These are phyloP conservation scores for Salvator merianae DNA, from an alignment of 2,113 vertebrate genomes.

Conservation along the genomic window DNA sequence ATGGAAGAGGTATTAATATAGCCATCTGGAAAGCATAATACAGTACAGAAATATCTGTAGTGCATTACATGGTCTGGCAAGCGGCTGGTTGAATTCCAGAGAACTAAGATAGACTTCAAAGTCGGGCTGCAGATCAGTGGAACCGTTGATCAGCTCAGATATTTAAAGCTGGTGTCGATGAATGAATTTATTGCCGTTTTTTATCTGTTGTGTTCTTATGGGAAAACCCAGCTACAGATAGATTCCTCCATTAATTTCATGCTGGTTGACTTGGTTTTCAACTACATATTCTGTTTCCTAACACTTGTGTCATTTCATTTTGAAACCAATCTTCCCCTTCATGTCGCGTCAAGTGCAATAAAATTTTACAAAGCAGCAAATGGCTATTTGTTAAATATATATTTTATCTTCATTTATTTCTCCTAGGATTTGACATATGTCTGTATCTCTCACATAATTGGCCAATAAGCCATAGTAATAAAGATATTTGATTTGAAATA, in stretches of 20 bases:
- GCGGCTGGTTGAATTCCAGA: slow-evolving; percentile 81
- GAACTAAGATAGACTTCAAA: slow-evolving; percentile 88
- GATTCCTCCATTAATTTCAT: slow-evolving; percentile 69
- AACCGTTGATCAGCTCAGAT: slow-evolving; percentile 76
- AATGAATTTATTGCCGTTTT: slow-evolving; percentile 87
- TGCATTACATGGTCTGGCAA: slow-evolving; percentile 86
- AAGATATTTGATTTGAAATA: too few species aligned
- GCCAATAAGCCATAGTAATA: too few species aligned
- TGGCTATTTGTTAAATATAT: neutral
- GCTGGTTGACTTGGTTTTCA: slow-evolving; percentile 58
- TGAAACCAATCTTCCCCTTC: slow-evolving; percentile 30
- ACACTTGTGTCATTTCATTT: slow-evolving; percentile 28
- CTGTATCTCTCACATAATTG: too few species aligned
- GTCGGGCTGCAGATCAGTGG: slow-evolving; percentile 82
- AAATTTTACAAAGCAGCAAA: neutral
- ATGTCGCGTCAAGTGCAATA: neutral
- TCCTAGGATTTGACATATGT: too few species aligned
- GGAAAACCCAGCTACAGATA: slow-evolving; percentile 68
- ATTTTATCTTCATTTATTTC: too few species aligned
- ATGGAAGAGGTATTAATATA: slow-evolving; percentile 71
- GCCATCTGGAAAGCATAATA: slow-evolving; percentile 83
- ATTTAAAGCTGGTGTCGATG: slow-evolving; percentile 82
- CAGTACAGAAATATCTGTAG: slow-evolving; percentile 76
- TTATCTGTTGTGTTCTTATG: slow-evolving; percentile 75
- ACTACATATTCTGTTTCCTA: slow-evolving; percentile 43